Conservation (phyloP, 2,797 vertebrate species). For the Epinephelus coioides region DNA sequence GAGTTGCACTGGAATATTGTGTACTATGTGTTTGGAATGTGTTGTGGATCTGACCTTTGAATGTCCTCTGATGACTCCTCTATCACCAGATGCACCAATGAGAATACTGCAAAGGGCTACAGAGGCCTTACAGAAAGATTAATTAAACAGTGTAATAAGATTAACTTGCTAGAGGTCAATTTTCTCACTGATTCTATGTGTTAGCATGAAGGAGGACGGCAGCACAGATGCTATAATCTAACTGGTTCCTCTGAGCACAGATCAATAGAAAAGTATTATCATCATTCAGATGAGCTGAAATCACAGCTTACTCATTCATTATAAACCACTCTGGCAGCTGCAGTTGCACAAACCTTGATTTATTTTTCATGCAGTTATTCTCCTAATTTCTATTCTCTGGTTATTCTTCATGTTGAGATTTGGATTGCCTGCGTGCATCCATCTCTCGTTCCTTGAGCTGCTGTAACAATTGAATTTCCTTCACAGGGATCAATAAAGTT, state of each 20-base stretch:
- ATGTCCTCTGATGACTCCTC: conserved; percentile 8
- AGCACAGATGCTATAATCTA: neutral
- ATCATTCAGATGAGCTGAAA: conserved; percentile 7
- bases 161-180: neutral
- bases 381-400: neutral
- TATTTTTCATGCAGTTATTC: conserved; percentile 6
- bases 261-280: conserved; percentile 14
- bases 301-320: neutral
- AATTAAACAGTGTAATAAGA: neutral
- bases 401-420: conserved; percentile 6
- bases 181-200: neutral
- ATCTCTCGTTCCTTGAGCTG: neutral
- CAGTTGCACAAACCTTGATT: neutral
- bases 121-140: neutral
- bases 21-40: neutral
- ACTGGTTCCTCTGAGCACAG: neutral
- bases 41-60: neutral
- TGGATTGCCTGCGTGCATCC: neutral
- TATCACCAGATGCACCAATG: neutral
- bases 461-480: conserved; percentile 16
- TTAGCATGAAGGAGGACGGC: neutral
- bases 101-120: neutral
- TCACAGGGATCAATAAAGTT: conserved; percentile 10
- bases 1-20: neutral
- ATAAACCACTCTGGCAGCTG: neutral